Conservation (phyloP, 37 sponge, comb jelly and placozoan species). For the Beroe ovata region DNA sequence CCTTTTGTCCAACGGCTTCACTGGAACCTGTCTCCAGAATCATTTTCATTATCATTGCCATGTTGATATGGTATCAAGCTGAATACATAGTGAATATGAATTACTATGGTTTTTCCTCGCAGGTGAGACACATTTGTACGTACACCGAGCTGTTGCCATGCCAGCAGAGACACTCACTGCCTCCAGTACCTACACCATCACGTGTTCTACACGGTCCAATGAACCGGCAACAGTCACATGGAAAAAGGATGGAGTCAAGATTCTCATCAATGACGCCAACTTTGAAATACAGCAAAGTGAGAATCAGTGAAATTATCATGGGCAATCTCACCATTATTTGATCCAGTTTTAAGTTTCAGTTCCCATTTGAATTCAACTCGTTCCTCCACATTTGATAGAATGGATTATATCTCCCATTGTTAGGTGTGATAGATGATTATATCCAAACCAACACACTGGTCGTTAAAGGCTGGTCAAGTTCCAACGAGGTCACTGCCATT, state of each 20-base stretch:
- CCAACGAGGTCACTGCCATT: conserved; percentile 1
- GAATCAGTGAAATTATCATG: background rate
- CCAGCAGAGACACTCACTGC: conserved; percentile 21
- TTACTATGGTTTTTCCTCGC: too few species aligned
- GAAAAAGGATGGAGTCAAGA: background rate
- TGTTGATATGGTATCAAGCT: too few species aligned
- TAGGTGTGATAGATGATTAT: background rate
- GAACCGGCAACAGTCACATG: conserved; percentile 19
- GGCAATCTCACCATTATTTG: too few species aligned
- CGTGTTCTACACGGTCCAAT: background rate
- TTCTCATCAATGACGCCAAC: conserved; percentile 39
- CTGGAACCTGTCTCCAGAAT: too few species aligned
- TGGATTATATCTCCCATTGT: too few species aligned
- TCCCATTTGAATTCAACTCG: too few species aligned
- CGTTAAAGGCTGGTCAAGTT: background rate
- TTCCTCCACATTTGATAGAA: too few species aligned
- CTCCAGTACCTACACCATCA: conserved; percentile 44
- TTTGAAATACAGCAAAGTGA: background rate
- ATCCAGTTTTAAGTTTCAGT: too few species aligned
- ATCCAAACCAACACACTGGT: conserved; percentile 2
- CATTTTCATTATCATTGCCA: too few species aligned
- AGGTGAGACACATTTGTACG: too few species aligned
- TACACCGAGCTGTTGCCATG: conserved; percentile 7
- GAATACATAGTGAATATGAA: too few species aligned
- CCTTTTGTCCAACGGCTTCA: too few species aligned